Conservation (phyloP, 2,888 invertebrate genomes). For the Drosophila recens region DNA sequence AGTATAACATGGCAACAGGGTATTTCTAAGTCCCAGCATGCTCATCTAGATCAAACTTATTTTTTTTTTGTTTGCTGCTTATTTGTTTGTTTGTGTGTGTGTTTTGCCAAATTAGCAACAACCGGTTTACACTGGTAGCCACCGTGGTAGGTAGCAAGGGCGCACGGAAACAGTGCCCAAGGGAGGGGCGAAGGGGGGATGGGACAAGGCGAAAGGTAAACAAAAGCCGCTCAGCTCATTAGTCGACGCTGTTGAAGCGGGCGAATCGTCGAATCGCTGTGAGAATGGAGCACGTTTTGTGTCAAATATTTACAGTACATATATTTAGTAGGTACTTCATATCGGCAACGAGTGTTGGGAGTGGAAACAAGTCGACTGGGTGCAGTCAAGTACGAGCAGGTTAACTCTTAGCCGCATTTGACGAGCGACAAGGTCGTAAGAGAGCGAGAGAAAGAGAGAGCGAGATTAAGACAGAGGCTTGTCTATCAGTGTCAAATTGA, state of each 20-base stretch:
- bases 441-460: neutral
- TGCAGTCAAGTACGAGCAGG: slow-evolving; percentile 15
- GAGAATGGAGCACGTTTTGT: slow-evolving; percentile 20
- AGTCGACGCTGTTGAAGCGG: slow-evolving; percentile 41
- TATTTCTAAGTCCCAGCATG: neutral
- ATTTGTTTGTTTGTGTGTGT: slow-evolving; percentile 35
- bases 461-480: neutral
- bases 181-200: neutral
- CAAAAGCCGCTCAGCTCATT: slow-evolving; percentile 72
- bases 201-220: slow-evolving; percentile 61
- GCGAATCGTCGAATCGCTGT: slow-evolving; percentile 22
- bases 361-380: slow-evolving; percentile 20
- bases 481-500: slow-evolving; percentile 12
- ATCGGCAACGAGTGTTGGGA: slow-evolving; percentile 18
- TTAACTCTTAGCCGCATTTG: slow-evolving; percentile 17
- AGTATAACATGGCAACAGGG: neutral
- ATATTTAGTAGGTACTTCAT: slow-evolving; percentile 29
- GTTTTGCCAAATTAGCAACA: slow-evolving; percentile 72
- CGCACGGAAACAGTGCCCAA: slow-evolving; percentile 5
- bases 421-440: slow-evolving; percentile 46
- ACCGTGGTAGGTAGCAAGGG: slow-evolving; percentile 29
- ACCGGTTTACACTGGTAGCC: slow-evolving; percentile 63
- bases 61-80: slow-evolving; percentile 20
- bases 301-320: slow-evolving; percentile 37
- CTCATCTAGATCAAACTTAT: neutral